These are phyloP conservation scores for Solenopsis fugax DNA, from an alignment of 1,140 invertebrate genomes.

Conservation along the genomic window DNA sequence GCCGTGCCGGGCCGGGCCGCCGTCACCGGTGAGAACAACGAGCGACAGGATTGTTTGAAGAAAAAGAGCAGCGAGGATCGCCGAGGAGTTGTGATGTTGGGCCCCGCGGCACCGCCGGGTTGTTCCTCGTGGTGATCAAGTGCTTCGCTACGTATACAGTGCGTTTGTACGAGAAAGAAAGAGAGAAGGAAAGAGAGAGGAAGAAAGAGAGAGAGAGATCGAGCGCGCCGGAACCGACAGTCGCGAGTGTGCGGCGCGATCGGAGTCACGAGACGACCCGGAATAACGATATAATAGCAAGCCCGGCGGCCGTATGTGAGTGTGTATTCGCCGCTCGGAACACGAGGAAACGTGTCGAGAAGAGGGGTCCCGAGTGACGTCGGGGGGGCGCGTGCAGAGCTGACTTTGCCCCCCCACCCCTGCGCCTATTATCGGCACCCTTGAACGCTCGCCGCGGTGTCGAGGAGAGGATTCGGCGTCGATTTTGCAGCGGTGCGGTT, in stretches of 20 bases:
- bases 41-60: slow-evolving; percentile 11
- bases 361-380: slow-evolving; percentile 72
- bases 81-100: slow-evolving; percentile 21
- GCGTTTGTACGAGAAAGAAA: neutral
- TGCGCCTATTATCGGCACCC: slow-evolving; percentile 47
- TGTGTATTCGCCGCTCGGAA: slow-evolving; percentile 52
- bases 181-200: neutral
- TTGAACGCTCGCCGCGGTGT: slow-evolving; percentile 48
- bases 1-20: slow-evolving; percentile 12
- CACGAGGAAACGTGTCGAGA: slow-evolving; percentile 61
- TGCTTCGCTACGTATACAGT: slow-evolving; percentile 46
- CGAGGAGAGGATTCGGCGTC: slow-evolving; percentile 51
- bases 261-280: slow-evolving; percentile 44
- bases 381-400: slow-evolving; percentile 77
- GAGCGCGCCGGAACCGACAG: slow-evolving; percentile 15
- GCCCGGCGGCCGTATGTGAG: slow-evolving; percentile 46
- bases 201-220: too few species aligned
- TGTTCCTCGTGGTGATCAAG: slow-evolving; percentile 53
- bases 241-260: slow-evolving; percentile 36
- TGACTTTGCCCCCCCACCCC: slow-evolving; percentile 76
- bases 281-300: slow-evolving; percentile 52
- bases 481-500: slow-evolving; percentile 70
- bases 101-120: neutral
- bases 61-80: neutral
- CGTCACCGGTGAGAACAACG: slow-evolving; percentile 10